Evolutionary conservation across 2,888 invertebrate species (phyloP).

Genomic region (Cryptus viduatorius): DNA sequence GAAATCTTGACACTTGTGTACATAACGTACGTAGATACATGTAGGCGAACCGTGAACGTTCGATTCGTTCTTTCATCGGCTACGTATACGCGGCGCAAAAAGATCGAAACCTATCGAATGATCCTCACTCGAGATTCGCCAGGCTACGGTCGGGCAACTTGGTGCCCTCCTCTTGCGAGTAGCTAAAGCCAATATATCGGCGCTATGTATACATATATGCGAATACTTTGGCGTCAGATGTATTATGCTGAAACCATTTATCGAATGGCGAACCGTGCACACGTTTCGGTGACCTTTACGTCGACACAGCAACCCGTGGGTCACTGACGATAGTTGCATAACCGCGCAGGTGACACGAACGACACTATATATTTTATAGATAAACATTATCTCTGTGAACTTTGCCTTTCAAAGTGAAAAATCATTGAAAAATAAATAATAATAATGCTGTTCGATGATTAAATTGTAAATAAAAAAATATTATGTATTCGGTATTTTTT

Average conservation of each 20-base stretch:
- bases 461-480: too few relatives aligned
- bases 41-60: conserved; percentile 68
- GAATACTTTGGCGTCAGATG: conserved; percentile 26
- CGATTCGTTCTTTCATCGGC: conserved; percentile 65
- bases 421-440: too few relatives aligned
- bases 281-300: conserved; percentile 61
- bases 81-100: conserved; percentile 5
- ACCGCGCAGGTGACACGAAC: conserved; percentile 52
- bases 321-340: conserved; percentile 48
- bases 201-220: conserved; percentile 20
- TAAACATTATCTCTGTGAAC: neutral
- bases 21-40: conserved; percentile 37
- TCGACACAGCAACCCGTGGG: conserved; percentile 36
- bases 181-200: conserved; percentile 36
- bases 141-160: conserved; percentile 20
- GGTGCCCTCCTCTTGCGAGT: conserved; percentile 28
- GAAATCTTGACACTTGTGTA: neutral
- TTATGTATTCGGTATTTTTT: too few relatives aligned
- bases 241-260: conserved; percentile 30
- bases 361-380: neutral
- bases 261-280: conserved; percentile 48
- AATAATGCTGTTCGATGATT: too few relatives aligned
- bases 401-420: neutral
- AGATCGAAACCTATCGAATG: conserved; percentile 53
- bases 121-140: conserved; percentile 52